Evolutionary conservation across 1,140 invertebrate genomes (phyloP).

Genomic region (Apis florea): DNA sequence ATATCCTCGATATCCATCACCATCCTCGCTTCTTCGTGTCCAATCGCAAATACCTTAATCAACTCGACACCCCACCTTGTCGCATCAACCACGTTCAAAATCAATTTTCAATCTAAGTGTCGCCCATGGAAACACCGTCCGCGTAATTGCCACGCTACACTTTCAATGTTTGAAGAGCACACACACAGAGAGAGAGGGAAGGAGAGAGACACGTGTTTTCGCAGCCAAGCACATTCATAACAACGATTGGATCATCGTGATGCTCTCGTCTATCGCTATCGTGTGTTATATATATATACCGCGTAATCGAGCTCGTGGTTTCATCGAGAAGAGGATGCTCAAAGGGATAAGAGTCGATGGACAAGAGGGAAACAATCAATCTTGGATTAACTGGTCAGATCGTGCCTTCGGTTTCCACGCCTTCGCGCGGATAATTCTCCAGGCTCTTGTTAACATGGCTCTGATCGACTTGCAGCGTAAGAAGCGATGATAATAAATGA

Average conservation of each 20-base stretch:
- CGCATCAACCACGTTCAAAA: background rate
- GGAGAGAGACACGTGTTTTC: background rate
- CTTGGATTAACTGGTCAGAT: slow-evolving; percentile 31
- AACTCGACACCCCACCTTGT: too few species aligned
- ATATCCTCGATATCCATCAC: too few species aligned
- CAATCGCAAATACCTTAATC: background rate
- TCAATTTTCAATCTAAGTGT: slow-evolving; percentile 19
- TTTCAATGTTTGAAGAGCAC: background rate
- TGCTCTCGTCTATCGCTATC: background rate
- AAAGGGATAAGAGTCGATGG: background rate
- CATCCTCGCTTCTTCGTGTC: too few species aligned
- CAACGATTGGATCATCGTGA: background rate
- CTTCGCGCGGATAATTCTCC: slow-evolving; percentile 28
- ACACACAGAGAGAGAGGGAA: too few species aligned
- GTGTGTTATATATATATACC: background rate
- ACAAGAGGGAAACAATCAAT: slow-evolving; percentile 37
- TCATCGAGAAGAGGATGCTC: background rate
- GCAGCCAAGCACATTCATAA: background rate
- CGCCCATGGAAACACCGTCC: background rate
- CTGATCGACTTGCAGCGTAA: slow-evolving; percentile 41
- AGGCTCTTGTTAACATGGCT: slow-evolving; percentile 40
- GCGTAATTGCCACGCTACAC: background rate
- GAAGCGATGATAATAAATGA: slow-evolving; percentile 38
- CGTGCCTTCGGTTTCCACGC: slow-evolving; percentile 8
- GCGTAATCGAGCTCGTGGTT: slow-evolving; percentile 2